Conservation (phyloP, 2,797 vertebrate genomes). For the Alectoris magna region DNA sequence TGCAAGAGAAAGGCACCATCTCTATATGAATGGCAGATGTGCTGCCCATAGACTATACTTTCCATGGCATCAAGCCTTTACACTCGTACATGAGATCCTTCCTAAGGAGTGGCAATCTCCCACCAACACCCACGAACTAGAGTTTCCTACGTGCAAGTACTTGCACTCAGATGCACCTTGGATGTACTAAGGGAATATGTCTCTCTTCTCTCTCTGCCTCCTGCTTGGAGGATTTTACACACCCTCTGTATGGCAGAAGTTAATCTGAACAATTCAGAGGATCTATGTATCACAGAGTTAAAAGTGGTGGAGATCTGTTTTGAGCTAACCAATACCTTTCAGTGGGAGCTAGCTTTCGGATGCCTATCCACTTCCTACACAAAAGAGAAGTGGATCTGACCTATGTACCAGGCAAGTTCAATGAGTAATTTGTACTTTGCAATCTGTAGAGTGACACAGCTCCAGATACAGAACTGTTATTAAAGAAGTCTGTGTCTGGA, state of each 20-base stretch:
- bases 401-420: not conserved
- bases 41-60: not conserved
- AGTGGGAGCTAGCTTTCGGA: not conserved
- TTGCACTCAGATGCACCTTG: not conserved
- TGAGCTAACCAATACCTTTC: not conserved
- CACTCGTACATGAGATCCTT: fast-evolving
- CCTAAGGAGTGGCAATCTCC: not conserved
- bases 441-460: not conserved
- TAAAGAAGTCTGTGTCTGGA: conserved; percentile 10
- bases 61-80: not conserved
- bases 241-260: not conserved
- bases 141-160: not conserved
- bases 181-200: not conserved
- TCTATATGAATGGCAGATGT: not conserved
- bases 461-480: not conserved
- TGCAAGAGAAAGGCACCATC: not conserved
- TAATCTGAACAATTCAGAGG: not conserved
- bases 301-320: not conserved
- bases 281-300: not conserved
- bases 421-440: not conserved
- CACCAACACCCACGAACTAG: not conserved
- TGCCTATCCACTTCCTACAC: not conserved
- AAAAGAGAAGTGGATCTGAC: not conserved
- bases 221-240: not conserved
- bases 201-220: not conserved